A percentile compares a stretch with the other conserved stretches of the same genome.
These are phyloP conservation scores for Malacoraja senta DNA, from an alignment of 2,797 vertebrate genomes.

Conservation along the genomic window DNA sequence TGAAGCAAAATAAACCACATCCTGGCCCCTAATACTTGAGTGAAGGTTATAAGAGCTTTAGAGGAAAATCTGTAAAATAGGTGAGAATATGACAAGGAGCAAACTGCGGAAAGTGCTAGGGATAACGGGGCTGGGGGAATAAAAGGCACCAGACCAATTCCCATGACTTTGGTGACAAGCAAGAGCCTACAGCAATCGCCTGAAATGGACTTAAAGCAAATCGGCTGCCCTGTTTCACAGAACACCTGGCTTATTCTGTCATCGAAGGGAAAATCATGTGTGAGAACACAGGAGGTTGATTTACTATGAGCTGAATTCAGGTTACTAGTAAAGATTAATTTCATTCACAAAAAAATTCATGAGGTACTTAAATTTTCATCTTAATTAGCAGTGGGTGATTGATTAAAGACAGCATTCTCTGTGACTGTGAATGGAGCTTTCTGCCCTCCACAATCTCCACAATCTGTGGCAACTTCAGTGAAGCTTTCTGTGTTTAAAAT, in stretches of 20 bases:
- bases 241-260: background rate
- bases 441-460: background rate
- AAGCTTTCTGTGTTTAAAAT: background rate
- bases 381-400: background rate
- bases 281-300: background rate
- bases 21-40: background rate
- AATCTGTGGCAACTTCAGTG: background rate
- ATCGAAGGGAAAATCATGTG: background rate
- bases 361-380: background rate
- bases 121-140: background rate
- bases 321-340: background rate
- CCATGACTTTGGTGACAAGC: background rate
- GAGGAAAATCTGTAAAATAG: background rate
- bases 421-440: background rate
- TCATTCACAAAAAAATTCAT: background rate
- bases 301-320: background rate
- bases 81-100: background rate
- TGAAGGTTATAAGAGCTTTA: background rate
- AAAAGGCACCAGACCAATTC: background rate
- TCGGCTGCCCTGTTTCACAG: background rate
- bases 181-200: background rate
- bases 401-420: background rate
- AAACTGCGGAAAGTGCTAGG: background rate
- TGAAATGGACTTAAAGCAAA: no score
- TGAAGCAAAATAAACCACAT: background rate